Evolutionary conservation across 2,888 invertebrate species (phyloP).

Genomic region (Chamaedrilus cognettii): DNA sequence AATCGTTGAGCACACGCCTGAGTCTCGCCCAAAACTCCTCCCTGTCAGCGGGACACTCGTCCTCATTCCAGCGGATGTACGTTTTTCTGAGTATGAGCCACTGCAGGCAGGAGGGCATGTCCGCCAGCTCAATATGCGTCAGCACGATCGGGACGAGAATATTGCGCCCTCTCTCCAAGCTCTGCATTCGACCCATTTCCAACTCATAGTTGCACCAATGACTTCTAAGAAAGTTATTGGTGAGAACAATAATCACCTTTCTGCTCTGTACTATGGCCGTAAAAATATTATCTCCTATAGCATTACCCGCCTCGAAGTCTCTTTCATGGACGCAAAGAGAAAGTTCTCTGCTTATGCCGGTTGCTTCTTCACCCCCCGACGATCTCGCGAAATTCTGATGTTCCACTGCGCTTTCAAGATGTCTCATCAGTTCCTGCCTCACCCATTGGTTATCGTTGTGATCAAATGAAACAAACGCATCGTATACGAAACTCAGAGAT

Average conservation of each 20-base stretch:
- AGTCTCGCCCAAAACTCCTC: not conserved
- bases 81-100: not conserved
- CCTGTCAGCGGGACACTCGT: not conserved
- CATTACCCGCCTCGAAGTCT: not conserved
- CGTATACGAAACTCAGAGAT: not conserved
- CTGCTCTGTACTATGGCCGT: not conserved
- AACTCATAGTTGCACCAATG: not conserved
- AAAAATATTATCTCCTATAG: not conserved
- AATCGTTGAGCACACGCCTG: too few relatives aligned
- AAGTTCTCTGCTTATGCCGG: not conserved
- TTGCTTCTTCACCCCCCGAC: too few relatives aligned
- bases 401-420: not conserved
- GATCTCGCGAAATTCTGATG: too few relatives aligned
- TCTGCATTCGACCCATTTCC: not conserved
- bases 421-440: not conserved
- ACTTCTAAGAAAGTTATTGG: not conserved
- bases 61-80: not conserved
- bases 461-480: not conserved
- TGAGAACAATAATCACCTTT: not conserved
- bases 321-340: not conserved
- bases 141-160: not conserved
- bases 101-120: not conserved
- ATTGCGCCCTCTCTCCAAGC: not conserved
- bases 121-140: not conserved
- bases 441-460: not conserved